Evolutionary conservation across 2,888 invertebrate species (phyloP), one percentile per base, ranked within the genome.

Genomic region (Platycheirus albimanus): DNA sequence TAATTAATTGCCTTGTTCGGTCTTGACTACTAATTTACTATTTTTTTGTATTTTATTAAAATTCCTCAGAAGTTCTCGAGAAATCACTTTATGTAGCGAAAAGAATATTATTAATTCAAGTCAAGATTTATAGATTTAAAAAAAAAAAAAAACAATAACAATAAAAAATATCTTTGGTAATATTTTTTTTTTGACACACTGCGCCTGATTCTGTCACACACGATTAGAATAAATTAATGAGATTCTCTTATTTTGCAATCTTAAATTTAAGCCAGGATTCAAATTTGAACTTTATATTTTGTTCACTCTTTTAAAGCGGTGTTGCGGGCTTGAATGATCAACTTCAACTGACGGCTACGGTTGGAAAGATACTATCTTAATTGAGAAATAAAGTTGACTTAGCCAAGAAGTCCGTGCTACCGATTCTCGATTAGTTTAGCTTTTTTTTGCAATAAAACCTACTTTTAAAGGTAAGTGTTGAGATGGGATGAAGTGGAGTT

Each of bases 391-490:
- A 58, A 38, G 71, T 64, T 56, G 51, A 71, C 45, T 78, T 54
- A 36, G 36, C 49, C 72, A 79, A 79, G 78, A 79, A 79, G 78
- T 79, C 78, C 78, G 47, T 67, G 66, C 52, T 79, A 47, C 20
- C 52, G 61, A 79, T 76, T 69, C 69, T 76, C 63, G 30, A 20
- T 41, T 52, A 61, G 30, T 63, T 30, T 15, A 28, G 7, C 13
- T 54, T 43, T 41, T 52, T 56, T 63, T 36, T 49, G 41, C 47
- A 20, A 54, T 28, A 45, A 63, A n/a, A 45, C 38, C 2, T 6
- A 33, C 5, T 17, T 45, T 20, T 72, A 17, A 24, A 33, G 30
- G 30, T 33, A 2, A 33, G 30, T 33, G 47, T 51, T 3, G 36
- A 54, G 72, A 72, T 61, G 45, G 10, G 51, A 72, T 72, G 61